Base-by-base conservation (phyloP, 2,888 invertebrate genomes). In the Cheilosia urbana region DNA sequence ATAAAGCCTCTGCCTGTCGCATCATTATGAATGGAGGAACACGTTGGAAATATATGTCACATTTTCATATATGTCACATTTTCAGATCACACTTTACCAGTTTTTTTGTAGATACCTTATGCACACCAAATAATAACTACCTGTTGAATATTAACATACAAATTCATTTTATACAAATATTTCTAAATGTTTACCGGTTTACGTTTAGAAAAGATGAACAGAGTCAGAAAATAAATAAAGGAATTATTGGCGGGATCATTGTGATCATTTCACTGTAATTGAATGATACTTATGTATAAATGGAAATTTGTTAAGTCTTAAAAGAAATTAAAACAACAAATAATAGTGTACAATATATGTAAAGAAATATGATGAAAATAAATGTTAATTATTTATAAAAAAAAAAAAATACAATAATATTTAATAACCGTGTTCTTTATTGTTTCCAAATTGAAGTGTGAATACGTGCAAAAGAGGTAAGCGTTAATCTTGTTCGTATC, bases 351-450 rank as follows among this genome's bases (percentile, higher is more conserved):
- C n/a, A 68, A 55, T 19, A 55, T 34, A 7, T 27, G 27, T 27
- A 27, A 27, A 27, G 27, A 47, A 37, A 69, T 63, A 78, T 40
- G 34, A 49, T 49, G 63, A 63, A 78, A 68, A 78, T 78, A 71
- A 78, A 78, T 78, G 78, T 78, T 69, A 78, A 78, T 78, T 78
- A 78, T 78, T 78, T 68, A 75, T 75, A 78, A 71, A 72, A 72
- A 77, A 51, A 82, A 71, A 82, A 13, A 49, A 58, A 57, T 53
- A 40, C 4, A 58, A 15, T 9, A 58, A 40, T 21, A 7, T 24
- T 21, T 40, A 15, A 27, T 27, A 42, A 19, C 2, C 11, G 11
- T 24, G 45, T 45, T 13, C n/a, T n/a, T n/a, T 7, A 15, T n/a
- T 42, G 5, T 42, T 4, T 6, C 17, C 2, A n/a, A n/a, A 15